phyloP scores from a whole-genome alignment of 2,113 vertebrate species.

The Emydura subglobosa region DNA sequence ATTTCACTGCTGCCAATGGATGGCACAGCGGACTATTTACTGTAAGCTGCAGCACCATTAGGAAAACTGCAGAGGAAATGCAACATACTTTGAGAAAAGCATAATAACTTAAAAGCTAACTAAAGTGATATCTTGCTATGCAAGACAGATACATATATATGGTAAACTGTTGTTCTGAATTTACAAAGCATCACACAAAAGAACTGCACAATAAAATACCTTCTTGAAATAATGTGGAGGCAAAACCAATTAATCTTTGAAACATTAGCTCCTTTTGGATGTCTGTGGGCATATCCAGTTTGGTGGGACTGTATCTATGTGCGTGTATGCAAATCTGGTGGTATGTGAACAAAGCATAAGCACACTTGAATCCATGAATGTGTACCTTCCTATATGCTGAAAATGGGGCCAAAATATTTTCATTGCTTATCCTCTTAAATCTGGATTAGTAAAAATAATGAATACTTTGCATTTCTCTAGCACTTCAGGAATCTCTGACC shows the following conservation, averaged over 20 bases:
- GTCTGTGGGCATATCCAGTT: neutral
- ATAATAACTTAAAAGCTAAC: neutral
- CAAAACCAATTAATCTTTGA: neutral
- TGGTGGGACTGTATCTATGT: neutral
- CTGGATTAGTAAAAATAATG: fast-evolving
- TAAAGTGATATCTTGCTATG: neutral
- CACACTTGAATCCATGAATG: neutral
- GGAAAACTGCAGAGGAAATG: neutral
- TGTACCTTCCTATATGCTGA: neutral
- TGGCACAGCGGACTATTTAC: neutral
- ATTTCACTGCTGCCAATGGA: neutral
- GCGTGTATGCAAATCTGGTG: neutral
- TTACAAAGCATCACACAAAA: neutral
- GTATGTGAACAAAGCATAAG: neutral
- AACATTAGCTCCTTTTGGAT: neutral
- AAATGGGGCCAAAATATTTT: neutral
- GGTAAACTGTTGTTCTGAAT: neutral
- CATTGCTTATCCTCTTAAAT: neutral
- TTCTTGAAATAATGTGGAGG: neutral
- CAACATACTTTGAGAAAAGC: neutral
- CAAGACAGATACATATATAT: neutral
- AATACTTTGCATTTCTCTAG: neutral
- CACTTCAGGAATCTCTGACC: neutral
- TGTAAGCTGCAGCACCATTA: neutral
- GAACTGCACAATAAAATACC: neutral